Percentiles rank a stretch among this genome's conserved stretches.
phyloP scores from a whole-genome alignment of 2,113 vertebrate species.

The Xenopus laevis region DNA sequence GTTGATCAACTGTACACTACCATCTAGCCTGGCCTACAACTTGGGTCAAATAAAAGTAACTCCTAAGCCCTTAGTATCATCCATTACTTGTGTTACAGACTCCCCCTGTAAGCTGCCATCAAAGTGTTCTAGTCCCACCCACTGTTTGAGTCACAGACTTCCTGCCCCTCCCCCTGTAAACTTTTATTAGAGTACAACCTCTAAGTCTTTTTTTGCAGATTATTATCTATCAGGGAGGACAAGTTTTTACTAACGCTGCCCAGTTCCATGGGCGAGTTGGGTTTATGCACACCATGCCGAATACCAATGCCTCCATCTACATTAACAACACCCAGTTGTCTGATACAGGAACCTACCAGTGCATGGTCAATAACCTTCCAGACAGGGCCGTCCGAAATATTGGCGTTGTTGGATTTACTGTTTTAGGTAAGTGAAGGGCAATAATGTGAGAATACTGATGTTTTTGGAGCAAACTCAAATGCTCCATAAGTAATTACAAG shows the following conservation, averaged over 20 bases:
- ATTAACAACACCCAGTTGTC: slow-evolving; percentile 97
- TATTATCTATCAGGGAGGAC: slow-evolving; percentile 94
- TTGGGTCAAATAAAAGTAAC: no score
- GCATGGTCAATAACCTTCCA: slow-evolving; percentile 96
- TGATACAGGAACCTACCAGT: slow-evolving; percentile 97
- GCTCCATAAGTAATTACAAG: no score
- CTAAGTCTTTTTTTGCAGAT: slow-evolving; percentile 68
- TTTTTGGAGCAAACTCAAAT: no score
- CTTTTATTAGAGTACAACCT: not conserved
- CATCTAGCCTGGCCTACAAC: no score
- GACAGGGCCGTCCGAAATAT: slow-evolving; percentile 92
- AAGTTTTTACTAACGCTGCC: slow-evolving; percentile 88
- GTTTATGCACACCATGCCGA: slow-evolving; percentile 92
- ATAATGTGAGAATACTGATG: no score
- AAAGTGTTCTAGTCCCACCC: no score
- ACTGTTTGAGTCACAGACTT: no score
- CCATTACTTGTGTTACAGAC: no score
- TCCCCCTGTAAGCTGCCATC: no score
- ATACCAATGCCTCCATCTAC: slow-evolving; percentile 97
- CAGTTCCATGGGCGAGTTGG: slow-evolving; percentile 89
- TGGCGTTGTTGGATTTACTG: slow-evolving; percentile 92
- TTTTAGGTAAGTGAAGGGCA: slow-evolving; percentile 76
- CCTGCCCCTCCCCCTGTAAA: no score
- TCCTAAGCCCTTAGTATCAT: no score
- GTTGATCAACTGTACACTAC: no score